Evolutionary conservation across 2,113 vertebrate species (phyloP).

Genomic region (Tragelaphus imberbis): DNA sequence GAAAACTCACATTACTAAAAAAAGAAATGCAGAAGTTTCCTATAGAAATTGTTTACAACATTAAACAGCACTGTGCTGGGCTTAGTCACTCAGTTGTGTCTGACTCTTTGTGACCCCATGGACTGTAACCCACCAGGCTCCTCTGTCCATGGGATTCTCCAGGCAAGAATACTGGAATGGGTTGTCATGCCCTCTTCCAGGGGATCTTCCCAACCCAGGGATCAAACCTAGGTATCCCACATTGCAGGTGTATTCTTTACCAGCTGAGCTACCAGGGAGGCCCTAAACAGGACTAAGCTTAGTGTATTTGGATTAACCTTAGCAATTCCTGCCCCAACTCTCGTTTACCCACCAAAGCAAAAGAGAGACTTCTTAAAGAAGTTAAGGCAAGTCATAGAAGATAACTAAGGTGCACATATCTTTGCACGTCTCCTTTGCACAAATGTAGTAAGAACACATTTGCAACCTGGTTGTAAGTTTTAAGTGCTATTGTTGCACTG

Average conservation of each 20-base stretch:
- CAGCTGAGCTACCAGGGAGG: background rate
- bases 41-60: too few relatives aligned
- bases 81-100: too few relatives aligned
- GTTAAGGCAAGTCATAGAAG: background rate
- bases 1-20: too few relatives aligned
- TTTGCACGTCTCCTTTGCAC: background rate
- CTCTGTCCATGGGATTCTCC: background rate
- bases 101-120: background rate
- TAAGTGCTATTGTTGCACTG: background rate
- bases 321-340: too few relatives aligned
- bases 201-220: background rate
- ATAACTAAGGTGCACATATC: background rate
- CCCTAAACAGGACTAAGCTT: background rate
- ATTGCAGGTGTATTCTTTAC: background rate
- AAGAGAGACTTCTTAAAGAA: background rate
- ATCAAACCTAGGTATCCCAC: background rate
- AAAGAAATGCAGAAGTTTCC: too few relatives aligned
- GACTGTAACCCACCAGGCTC: background rate
- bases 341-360: background rate
- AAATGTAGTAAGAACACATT: background rate
- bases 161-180: background rate
- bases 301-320: background rate
- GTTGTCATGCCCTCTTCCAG: too few relatives aligned
- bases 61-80: too few relatives aligned
- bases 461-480: background rate